Evolutionary conservation across 2,113 vertebrate species (phyloP), one percentile per base, ranked within the genome.

Genomic region (Crotalus tigris): DNA sequence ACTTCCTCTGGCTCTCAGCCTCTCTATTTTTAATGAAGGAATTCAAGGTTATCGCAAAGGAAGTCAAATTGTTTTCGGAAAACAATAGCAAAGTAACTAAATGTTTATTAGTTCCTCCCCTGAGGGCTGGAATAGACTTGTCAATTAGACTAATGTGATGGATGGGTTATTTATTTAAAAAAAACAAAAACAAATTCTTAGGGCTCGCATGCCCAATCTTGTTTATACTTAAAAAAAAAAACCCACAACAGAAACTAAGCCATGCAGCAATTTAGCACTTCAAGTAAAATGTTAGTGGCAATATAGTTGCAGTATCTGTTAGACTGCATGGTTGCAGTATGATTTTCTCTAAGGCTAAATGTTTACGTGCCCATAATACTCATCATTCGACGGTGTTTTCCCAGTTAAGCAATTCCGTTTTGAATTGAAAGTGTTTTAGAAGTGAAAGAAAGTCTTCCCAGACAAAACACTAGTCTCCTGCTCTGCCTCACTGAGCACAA

Each of bases 51-150:
- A 97, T 97, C 98, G 96, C 96, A 98, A 97, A 98, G 98, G 98
- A 99, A 99, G 98, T 98, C 97, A 98, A 98, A 99, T 99, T 99
- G 98, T 99, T 98, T 98, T 97, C 97, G 96, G 97, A 98, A 98
- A 98, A 99, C 98, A 99, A 99, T 99, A 98, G 98, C 95, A 96
- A 98, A 97, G 97, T 96, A 97, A 98, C 96, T 98, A 97, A 96
- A 97, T 97, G 97, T 97, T 96, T 97, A 98, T 98, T 97, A 97
- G 96, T 95, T 98, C 97, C 98, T 98, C 97, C 61, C 95, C 85
- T 64, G 85, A 96, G 96, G 96, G 87, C 95, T 97, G 95, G 86
- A 96, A 96, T 95, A 94, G 96, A 93, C 93, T 97, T 94, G 95
- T 96, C 97, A 96, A 96, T 95, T 94, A 93, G 95, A 94, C 96